These are phyloP conservation scores for Cnemophilus loriae DNA, from an alignment of 2,113 vertebrate genomes.

Conservation along the genomic window DNA sequence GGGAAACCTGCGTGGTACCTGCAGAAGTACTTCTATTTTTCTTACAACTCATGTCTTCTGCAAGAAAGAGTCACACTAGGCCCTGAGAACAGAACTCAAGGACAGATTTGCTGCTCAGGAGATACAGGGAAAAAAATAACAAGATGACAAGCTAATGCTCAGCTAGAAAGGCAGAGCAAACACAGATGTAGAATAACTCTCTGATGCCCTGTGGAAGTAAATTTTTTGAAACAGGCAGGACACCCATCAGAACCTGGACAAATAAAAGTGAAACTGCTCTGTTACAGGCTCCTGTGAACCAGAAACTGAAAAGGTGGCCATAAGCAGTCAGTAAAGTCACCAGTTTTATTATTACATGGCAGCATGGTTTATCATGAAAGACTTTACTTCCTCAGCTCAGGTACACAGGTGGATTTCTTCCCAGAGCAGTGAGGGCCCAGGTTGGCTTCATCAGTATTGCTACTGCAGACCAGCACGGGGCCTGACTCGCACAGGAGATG, in stretches of 20 bases:
- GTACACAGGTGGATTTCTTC: background rate
- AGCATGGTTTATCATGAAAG: background rate
- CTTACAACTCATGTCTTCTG: background rate
- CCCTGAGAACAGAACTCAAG: background rate
- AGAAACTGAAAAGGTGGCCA: background rate
- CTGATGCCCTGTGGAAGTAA: background rate
- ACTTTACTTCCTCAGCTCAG: background rate
- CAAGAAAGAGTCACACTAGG: background rate
- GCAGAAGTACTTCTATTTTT: background rate
- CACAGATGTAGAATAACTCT: background rate
- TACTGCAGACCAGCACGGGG: rapidly evolving
- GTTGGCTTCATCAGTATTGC: rapidly evolving
- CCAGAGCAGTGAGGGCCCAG: background rate
- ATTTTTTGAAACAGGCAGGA: background rate
- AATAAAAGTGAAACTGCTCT: background rate
- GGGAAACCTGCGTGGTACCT: background rate
- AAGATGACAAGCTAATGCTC: background rate
- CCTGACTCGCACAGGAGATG: rapidly evolving
- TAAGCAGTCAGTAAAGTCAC: background rate
- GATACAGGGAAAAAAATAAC: background rate
- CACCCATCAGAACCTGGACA: background rate
- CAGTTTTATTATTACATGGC: background rate
- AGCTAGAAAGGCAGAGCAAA: background rate
- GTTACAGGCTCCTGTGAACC: background rate
- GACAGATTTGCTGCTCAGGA: background rate